Conservation (phyloP, 92 coral and sea anemone species). For the Anthopleura xanthogrammica region DNA sequence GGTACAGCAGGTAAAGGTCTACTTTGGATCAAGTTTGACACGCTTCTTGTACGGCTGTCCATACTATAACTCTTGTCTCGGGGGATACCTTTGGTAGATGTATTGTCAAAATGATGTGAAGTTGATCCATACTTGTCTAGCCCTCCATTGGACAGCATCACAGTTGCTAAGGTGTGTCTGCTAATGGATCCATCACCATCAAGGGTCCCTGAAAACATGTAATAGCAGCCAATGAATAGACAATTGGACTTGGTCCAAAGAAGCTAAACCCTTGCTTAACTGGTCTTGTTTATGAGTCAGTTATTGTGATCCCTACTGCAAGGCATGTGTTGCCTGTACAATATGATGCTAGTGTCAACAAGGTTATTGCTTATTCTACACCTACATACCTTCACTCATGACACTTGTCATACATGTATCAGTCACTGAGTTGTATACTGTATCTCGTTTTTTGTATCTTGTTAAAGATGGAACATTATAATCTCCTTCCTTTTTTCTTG, state of each 20-base stretch:
- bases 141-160: slow-evolving; percentile 48
- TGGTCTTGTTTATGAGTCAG: too few relatives aligned
- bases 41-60: slow-evolving; percentile 59
- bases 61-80: slow-evolving; percentile 18
- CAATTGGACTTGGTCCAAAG: too few relatives aligned
- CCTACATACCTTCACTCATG: slow-evolving; percentile 58
- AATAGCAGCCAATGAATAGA: too few relatives aligned
- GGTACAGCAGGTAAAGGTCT: slow-evolving; percentile 85
- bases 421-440: slow-evolving; percentile 63
- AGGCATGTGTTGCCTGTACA: too few relatives aligned
- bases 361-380: not conserved
- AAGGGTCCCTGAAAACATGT: slow-evolving; percentile 39
- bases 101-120: slow-evolving; percentile 31
- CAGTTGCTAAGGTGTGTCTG: slow-evolving; percentile 44
- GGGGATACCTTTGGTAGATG: slow-evolving; percentile 21
- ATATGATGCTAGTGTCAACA: not conserved
- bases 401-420: slow-evolving; percentile 55
- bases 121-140: slow-evolving; percentile 49
- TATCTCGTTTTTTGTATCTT: slow-evolving; percentile 54
- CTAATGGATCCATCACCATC: slow-evolving; percentile 33
- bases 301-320: too few relatives aligned
- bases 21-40: slow-evolving; percentile 67
- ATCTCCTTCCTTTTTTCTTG: slow-evolving; percentile 52
- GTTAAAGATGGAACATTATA: slow-evolving; percentile 50
- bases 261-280: too few relatives aligned